A percentile compares a stretch with the other conserved stretches of the same genome.
Evolutionary conservation across 2,113 vertebrate species (phyloP).

Genomic region (Phoenicopterus ruber): DNA sequence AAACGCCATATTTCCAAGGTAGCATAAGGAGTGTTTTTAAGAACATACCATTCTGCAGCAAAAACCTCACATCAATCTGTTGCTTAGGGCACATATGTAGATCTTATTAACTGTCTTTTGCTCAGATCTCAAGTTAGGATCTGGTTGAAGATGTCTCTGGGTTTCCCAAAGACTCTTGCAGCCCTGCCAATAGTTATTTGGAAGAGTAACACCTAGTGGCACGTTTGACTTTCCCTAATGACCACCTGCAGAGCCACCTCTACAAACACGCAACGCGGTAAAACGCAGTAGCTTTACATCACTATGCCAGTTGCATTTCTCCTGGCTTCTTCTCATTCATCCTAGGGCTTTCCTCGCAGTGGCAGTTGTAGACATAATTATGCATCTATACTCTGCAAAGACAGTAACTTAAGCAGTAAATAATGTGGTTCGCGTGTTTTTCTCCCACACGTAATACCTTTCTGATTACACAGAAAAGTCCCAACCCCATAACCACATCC

Average conservation of each 20-base stretch:
- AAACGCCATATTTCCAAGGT: slow-evolving; percentile 7
- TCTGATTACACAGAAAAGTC: neutral
- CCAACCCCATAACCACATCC: neutral
- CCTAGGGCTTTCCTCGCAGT: neutral
- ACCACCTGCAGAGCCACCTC: neutral
- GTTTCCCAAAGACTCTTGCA: neutral
- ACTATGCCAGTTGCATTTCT: neutral
- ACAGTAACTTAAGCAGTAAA: neutral
- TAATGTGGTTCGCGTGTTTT: neutral
- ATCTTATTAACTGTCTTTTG: neutral
- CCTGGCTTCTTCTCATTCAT: neutral
- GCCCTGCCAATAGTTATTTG: neutral
- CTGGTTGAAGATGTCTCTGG: neutral
- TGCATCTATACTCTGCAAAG: neutral
- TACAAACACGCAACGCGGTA: neutral
- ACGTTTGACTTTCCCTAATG: neutral
- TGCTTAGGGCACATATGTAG: neutral
- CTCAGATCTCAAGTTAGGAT: neutral
- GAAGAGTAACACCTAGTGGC: neutral
- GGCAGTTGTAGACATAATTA: neutral
- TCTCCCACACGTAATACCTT: neutral
- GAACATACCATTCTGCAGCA: neutral
- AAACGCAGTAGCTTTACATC: neutral
- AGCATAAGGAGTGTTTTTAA: slow-evolving; percentile 11
- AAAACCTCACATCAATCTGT: neutral